A percentile compares a stretch with the other conserved stretches of the same genome.
Evolutionary conservation across 2,113 vertebrate genomes (phyloP).

Genomic region (Neopipo cinnamomea): DNA sequence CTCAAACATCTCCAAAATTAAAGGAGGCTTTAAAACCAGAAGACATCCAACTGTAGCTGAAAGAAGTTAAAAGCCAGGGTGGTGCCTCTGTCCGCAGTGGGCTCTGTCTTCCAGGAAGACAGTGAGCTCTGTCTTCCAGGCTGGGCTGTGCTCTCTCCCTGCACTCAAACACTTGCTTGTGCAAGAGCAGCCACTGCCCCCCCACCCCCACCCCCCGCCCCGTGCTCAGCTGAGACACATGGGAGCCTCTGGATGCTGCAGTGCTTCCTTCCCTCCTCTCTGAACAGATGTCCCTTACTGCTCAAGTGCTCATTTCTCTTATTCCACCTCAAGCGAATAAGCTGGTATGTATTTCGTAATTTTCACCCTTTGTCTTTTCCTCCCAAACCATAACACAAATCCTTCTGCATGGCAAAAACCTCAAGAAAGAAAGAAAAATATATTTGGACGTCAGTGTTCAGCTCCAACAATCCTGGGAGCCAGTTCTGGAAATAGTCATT

Average conservation of each 20-base stretch:
- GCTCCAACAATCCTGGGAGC: slow-evolving; percentile 48
- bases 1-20: not conserved
- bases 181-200: not conserved
- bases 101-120: not conserved
- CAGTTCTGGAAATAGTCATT: slow-evolving; percentile 13
- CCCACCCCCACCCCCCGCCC: no score
- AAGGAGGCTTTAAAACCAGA: not conserved
- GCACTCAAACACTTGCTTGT: not conserved
- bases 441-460: not conserved
- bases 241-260: not conserved
- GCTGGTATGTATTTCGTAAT: not conserved
- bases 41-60: not conserved
- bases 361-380: slow-evolving; percentile 1
- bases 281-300: not conserved
- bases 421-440: slow-evolving; percentile 31
- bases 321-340: not conserved
- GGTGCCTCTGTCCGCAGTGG: not conserved
- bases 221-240: not conserved
- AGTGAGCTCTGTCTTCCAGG: not conserved
- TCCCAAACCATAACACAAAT: not conserved
- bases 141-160: not conserved
- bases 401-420: not conserved
- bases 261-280: not conserved
- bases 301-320: not conserved
- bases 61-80: not conserved